phyloP scores from a whole-genome alignment of 1,140 invertebrate genomes.

The Drosophila melanogaster region Release_6_plus_ISO1_MT NT_037436.4:21689501-21690000 shows the following conservation, averaged over 20 bases:
- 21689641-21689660: constrained; percentile 47
- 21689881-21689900: not conserved
- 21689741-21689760: constrained; percentile 53
- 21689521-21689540: constrained; percentile 5
- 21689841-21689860: constrained; percentile 7
- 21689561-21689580: constrained; percentile 75
- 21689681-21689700: constrained; percentile 70
- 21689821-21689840: not conserved
- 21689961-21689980: constrained; percentile 37
- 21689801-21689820: constrained; percentile 18
- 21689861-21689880: constrained; percentile 17
- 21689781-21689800: constrained; percentile 35
- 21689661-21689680: constrained; percentile 70
- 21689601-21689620: constrained; percentile 69
- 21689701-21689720: constrained; percentile 66
- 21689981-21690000: constrained; percentile 24
- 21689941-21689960: constrained; percentile 35
- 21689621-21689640: constrained; percentile 78
- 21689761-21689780: constrained; percentile 65
- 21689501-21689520: constrained; percentile 17
- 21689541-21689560: constrained; percentile 75
- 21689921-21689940: constrained; percentile 28
- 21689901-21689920: constrained; percentile 13
- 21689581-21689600: constrained; percentile 33
- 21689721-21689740: constrained; percentile 55